Conservation (phyloP, 1,140 invertebrate genomes). For the Lordiphosa collinella region DNA sequence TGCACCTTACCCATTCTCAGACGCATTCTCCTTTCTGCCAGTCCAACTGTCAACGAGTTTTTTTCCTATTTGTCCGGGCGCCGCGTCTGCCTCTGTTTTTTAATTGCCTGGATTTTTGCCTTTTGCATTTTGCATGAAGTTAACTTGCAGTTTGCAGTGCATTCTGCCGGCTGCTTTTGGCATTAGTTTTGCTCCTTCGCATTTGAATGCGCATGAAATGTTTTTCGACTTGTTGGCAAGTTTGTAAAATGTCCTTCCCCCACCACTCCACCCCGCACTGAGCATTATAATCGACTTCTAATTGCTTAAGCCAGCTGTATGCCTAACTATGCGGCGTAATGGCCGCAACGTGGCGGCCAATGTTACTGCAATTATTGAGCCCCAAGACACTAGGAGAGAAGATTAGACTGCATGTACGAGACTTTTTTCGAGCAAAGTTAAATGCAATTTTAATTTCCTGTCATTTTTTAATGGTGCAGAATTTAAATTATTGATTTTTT, state of each 20-base stretch:
- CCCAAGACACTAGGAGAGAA: neutral
- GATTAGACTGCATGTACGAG: no score
- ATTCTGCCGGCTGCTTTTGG: constrained; percentile 9
- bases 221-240: constrained; percentile 56
- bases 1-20: constrained; percentile 27
- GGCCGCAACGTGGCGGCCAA: constrained; percentile 31
- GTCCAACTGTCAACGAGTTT: constrained; percentile 55
- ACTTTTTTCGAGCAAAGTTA: neutral
- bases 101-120: constrained; percentile 64
- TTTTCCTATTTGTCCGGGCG: constrained; percentile 16
- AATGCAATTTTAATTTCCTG: constrained; percentile 8
- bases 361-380: constrained; percentile 45
- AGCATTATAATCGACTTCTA: constrained; percentile 57
- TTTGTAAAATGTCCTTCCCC: constrained; percentile 11
- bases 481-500: no score
- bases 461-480: no score
- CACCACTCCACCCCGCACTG: neutral
- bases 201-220: constrained; percentile 66
- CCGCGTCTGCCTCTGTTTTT: constrained; percentile 30
- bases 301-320: constrained; percentile 61
- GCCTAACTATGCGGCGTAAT: constrained; percentile 50
- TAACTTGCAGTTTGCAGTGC: constrained; percentile 34
- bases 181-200: constrained; percentile 48
- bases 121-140: constrained; percentile 53
- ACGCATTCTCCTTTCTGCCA: constrained; percentile 18